A percentile compares a stretch with the other conserved stretches of the same genome.
phyloP scores from a whole-genome alignment of 1,140 invertebrate genomes.

The Frieseomelitta varia region DNA sequence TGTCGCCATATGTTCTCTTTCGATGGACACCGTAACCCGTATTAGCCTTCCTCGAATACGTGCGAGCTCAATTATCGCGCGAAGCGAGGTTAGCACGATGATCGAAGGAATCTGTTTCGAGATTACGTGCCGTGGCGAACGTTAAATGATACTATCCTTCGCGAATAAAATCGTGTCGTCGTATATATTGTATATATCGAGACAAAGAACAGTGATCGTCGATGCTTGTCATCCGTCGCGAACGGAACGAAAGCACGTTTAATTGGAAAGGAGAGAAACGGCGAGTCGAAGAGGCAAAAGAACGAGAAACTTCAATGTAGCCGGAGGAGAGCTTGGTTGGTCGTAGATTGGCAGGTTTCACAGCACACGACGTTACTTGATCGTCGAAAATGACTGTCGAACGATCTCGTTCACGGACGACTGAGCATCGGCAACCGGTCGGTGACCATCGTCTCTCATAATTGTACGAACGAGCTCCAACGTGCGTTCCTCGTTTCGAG shows the following conservation, averaged over 20 bases:
- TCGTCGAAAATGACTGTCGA: slow-evolving; percentile 15
- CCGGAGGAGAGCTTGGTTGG: neutral
- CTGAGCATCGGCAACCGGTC: slow-evolving; percentile 24
- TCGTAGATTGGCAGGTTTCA: slow-evolving; percentile 9
- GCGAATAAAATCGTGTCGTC: neutral
- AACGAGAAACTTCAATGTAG: neutral
- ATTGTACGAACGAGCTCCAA: neutral
- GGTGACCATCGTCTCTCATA: neutral
- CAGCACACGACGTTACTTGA: slow-evolving; percentile 25
- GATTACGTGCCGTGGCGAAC: neutral
- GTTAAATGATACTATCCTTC: too few species aligned
- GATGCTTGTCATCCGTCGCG: neutral
- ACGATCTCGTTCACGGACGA: slow-evolving; percentile 22
- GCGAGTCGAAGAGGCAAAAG: neutral
- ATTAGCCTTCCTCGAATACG: too few species aligned
- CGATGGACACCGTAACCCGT: neutral
- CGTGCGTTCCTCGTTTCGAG: neutral
- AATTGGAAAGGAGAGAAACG: neutral
- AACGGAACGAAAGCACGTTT: neutral
- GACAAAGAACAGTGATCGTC: neutral
- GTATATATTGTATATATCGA: too few species aligned
- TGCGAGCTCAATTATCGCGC: too few species aligned
- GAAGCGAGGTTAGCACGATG: neutral
- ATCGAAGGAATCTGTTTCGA: neutral
- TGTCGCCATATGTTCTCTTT: neutral